phyloP scores from a whole-genome alignment of 2,888 invertebrate genomes.

The Torymus aiolomorphi region DNA sequence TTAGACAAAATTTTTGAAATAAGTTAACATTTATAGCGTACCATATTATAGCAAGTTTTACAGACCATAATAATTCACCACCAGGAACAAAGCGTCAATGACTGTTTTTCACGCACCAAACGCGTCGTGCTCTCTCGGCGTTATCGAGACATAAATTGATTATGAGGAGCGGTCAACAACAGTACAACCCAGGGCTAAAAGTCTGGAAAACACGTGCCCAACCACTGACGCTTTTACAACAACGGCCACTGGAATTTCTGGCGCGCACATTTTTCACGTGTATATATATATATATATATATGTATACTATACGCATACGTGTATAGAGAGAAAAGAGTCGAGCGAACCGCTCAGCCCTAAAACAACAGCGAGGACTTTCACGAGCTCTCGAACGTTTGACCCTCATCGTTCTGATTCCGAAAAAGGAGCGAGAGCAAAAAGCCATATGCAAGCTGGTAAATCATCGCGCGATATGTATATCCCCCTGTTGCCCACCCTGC shows the following conservation, averaged over 20 bases:
- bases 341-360: slow-evolving; percentile 9
- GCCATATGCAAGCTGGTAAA: no score
- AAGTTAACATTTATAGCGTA: no score
- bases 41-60: no score
- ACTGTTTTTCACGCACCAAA: no score
- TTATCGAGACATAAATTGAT: not conserved
- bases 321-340: not conserved
- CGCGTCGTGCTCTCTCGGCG: not conserved
- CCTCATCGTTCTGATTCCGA: not conserved
- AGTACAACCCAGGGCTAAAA: slow-evolving; percentile 13
- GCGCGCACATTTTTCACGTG: slow-evolving; percentile 29
- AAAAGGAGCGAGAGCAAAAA: no score
- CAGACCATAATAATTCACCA: no score
- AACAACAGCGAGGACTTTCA: slow-evolving; percentile 27
- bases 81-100: no score
- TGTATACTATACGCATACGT: no score
- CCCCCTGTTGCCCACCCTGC: no score
- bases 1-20: no score
- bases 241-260: slow-evolving; percentile 18
- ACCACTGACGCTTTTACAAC: not conserved
- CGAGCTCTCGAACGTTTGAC: not conserved
- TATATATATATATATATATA: no score
- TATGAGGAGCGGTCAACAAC: not conserved
- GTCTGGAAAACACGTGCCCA: slow-evolving; percentile 11
- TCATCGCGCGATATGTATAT: no score